Evolutionary conservation across 2,113 vertebrate genomes (phyloP).

Genomic region (Cryptomyrus ogoouensis): DNA sequence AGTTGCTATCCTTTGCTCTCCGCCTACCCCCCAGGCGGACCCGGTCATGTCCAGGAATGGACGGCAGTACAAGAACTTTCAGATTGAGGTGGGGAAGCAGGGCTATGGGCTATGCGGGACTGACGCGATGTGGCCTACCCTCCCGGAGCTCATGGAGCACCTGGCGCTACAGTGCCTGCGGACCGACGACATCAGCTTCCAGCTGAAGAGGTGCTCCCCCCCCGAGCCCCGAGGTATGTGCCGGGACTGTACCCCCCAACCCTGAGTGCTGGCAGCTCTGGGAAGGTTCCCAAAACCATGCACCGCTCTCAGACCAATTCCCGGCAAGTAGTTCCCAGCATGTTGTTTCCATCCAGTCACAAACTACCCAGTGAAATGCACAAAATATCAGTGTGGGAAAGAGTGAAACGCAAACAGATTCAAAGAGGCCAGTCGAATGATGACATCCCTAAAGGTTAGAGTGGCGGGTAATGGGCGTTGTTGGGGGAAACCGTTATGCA

Average conservation of each 20-base stretch:
- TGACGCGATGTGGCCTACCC: constrained; percentile 58
- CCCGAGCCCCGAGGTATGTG: constrained; percentile 83
- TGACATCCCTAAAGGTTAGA: not conserved
- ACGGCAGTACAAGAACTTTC: constrained; percentile 92
- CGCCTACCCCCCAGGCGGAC: constrained; percentile 35
- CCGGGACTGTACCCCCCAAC: not conserved
- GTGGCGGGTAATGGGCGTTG: not conserved
- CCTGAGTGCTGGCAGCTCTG: not conserved
- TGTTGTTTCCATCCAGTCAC: not conserved
- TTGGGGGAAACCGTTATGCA: not conserved
- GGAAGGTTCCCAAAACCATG: not conserved
- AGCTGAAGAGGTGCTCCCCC: constrained; percentile 83
- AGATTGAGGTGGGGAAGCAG: constrained; percentile 73
- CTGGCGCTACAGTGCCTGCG: constrained; percentile 83
- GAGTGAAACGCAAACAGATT: not conserved
- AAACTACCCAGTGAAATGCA: not conserved
- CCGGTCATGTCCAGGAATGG: constrained; percentile 40
- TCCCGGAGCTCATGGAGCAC: constrained; percentile 82
- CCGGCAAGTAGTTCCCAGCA: not conserved
- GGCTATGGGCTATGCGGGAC: constrained; percentile 77
- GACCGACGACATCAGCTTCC: constrained; percentile 87
- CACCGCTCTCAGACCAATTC: not conserved
- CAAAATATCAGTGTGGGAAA: not conserved
- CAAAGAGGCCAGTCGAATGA: not conserved
- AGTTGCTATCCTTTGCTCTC: not conserved